Conservation (phyloP, 2,888 invertebrate species). For the Hydrotaea diabolus region DNA sequence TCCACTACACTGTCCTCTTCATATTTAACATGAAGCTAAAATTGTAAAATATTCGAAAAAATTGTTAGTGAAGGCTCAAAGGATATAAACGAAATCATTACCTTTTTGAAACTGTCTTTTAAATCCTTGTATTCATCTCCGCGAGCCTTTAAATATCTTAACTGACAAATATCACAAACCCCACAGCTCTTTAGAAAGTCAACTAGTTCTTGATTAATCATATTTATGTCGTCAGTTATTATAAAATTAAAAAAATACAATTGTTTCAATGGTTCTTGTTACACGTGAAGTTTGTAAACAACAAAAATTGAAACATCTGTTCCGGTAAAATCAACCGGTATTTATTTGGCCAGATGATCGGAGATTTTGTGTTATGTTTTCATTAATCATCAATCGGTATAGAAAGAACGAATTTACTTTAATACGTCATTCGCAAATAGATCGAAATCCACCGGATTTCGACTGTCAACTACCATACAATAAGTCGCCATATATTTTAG, state of each 20-base stretch:
- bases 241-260: too few species aligned
- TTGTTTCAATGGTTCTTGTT: conserved; percentile 31
- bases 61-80: neutral
- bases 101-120: conserved; percentile 81
- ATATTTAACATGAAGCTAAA: conserved; percentile 66
- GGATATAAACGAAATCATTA: conserved; percentile 70
- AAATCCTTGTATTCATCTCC: conserved; percentile 83
- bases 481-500: too few species aligned
- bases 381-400: too few species aligned
- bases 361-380: too few species aligned
- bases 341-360: too few species aligned
- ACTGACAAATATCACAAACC: conserved; percentile 86
- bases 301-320: too few species aligned
- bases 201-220: conserved; percentile 82
- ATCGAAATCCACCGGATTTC: too few species aligned
- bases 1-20: conserved; percentile 2
- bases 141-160: conserved; percentile 85
- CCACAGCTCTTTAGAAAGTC: conserved; percentile 82
- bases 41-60: neutral
- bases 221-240: conserved; percentile 67
- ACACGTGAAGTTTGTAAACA: conserved; percentile 48
- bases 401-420: too few species aligned
- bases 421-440: too few species aligned
- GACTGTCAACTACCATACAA: too few species aligned
- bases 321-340: too few species aligned